phyloP scores from a whole-genome alignment of 2,888 invertebrate species.

The Torymus tubicola region DNA sequence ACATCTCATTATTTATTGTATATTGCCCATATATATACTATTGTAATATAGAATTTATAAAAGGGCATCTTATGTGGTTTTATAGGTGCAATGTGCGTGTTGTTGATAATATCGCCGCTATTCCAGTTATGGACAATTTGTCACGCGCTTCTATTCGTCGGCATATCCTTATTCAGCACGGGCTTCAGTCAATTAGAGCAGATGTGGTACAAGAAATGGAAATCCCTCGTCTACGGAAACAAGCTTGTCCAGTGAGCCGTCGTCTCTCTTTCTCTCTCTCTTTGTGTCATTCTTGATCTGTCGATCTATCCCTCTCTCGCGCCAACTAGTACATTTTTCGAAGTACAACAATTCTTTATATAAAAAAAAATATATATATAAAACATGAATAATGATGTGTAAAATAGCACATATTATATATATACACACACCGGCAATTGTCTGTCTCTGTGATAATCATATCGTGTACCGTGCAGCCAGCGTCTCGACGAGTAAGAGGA shows the following conservation, averaged over 20 bases:
- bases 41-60: neutral
- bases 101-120: conserved; percentile 70
- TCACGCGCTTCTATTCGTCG: conserved; percentile 68
- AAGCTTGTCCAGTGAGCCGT: conserved; percentile 26
- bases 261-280: no score
- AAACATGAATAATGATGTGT: no score
- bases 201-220: conserved; percentile 73
- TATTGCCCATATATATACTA: neutral
- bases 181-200: conserved; percentile 74
- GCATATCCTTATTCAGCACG: conserved; percentile 68
- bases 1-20: neutral
- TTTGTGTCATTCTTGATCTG: no score
- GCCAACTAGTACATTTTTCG: neutral
- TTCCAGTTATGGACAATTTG: conserved; percentile 72
- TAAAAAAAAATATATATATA: conserved; percentile 11
- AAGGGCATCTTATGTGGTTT: conserved; percentile 5
- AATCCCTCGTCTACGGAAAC: conserved; percentile 24
- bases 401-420: no score
- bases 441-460: conserved; percentile 65
- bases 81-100: conserved; percentile 65
- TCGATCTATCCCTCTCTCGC: no score
- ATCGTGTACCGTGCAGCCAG: conserved; percentile 20
- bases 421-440: conserved; percentile 55
- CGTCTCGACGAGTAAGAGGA: neutral
- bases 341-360: conserved; percentile 27